A percentile compares a stretch with the other conserved stretches of the same genome.
Conservation (phyloP, 2,888 invertebrate genomes). For the Branchellion lobata region DNA sequence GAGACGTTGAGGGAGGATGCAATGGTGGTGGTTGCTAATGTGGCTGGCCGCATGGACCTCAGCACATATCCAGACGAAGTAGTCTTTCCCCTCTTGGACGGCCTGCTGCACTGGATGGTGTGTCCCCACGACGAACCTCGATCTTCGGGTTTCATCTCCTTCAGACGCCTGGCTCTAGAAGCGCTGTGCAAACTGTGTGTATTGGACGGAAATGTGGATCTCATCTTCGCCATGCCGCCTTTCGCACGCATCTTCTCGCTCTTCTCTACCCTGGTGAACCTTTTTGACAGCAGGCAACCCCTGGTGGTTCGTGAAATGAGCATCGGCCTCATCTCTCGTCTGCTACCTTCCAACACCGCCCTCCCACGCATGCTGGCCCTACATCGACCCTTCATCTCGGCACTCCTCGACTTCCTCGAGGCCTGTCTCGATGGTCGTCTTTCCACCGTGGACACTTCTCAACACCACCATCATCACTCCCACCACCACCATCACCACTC, state of each 20-base stretch:
- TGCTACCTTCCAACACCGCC: conserved; percentile 68
- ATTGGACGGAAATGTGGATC: conserved; percentile 93
- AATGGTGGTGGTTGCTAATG: conserved; percentile 90
- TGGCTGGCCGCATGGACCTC: conserved; percentile 89
- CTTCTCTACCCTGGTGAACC: conserved; percentile 67
- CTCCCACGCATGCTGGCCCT: conserved; percentile 76
- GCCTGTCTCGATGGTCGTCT: conserved; percentile 52
- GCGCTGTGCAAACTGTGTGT: conserved; percentile 96
- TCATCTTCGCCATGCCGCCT: conserved; percentile 94
- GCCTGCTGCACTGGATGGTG: conserved; percentile 93
- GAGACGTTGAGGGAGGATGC: conserved; percentile 91
- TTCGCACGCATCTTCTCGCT: conserved; percentile 86
- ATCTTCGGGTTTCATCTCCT: conserved; percentile 69
- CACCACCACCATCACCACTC: conserved; percentile 11
- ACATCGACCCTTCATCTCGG: conserved; percentile 87
- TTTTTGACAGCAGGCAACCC: conserved; percentile 63
- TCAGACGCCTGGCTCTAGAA: conserved; percentile 89
- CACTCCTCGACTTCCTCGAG: conserved; percentile 95
- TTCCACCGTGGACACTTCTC: conserved; percentile 20
- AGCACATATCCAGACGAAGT: conserved; percentile 85
- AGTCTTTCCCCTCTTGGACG: conserved; percentile 88
- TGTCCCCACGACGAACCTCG: conserved; percentile 75
- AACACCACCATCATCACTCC: background rate
- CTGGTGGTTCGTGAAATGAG: conserved; percentile 94
- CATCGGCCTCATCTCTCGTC: conserved; percentile 89